Evolutionary conservation across 2,888 invertebrate genomes (phyloP).

Genomic region (Muscina levida): DNA sequence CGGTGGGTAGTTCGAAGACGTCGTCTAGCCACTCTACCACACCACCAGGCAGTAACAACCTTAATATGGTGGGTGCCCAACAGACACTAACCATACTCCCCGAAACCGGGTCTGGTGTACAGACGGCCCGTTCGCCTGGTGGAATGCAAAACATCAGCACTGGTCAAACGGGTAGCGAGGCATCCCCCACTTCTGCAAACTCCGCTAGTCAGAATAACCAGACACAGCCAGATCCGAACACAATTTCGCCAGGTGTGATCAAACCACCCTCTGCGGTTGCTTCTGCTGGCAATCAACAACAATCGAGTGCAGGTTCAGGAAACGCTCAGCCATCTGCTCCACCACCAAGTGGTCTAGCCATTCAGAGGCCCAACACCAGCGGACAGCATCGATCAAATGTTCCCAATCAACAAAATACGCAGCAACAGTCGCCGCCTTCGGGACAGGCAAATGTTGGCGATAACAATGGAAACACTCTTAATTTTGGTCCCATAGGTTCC

Average conservation of each 20-base stretch:
- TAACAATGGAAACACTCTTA: constrained; percentile 68
- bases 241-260: constrained; percentile 72
- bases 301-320: constrained; percentile 35
- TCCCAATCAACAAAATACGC: constrained; percentile 31
- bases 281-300: constrained; percentile 39
- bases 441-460: constrained; percentile 47
- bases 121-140: constrained; percentile 72
- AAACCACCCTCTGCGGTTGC: constrained; percentile 69
- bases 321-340: constrained; percentile 58
- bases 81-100: constrained; percentile 70
- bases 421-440: constrained; percentile 44
- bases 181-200: constrained; percentile 34
- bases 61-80: constrained; percentile 62
- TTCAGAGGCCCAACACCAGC: constrained; percentile 75
- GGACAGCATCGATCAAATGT: constrained; percentile 69
- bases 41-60: constrained; percentile 78
- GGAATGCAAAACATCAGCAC: constrained; percentile 50
- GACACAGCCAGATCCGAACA: constrained; percentile 42
- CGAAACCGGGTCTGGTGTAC: constrained; percentile 61
- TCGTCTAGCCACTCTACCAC: constrained; percentile 82
- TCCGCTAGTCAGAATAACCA: constrained; percentile 63
- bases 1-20: constrained; percentile 85
- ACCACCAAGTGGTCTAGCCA: constrained; percentile 74
- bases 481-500: constrained; percentile 76
- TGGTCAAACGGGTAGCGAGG: constrained; percentile 68